Evolutionary conservation across 2,113 vertebrate genomes (phyloP), one percentile per base, ranked within the genome.

Genomic region (Callipepla californica): DNA sequence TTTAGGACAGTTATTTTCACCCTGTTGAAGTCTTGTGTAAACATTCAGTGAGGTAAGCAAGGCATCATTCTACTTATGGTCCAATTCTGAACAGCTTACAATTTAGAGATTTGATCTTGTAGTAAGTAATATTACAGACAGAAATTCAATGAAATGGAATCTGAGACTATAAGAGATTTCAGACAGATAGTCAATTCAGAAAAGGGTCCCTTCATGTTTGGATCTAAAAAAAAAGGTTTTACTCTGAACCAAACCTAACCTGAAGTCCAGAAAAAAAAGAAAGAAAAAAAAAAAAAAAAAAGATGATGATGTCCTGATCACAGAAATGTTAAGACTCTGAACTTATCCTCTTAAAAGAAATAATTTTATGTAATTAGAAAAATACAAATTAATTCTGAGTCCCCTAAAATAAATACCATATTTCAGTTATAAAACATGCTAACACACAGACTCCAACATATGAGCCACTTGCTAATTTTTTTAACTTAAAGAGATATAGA

Each of bases 351-450:
- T 65, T 61, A 12, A 75, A 78, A 6, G 72, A 86, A 72, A 70
- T 30, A 19, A 38, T 34, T 50, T 58, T 34, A 34, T 69, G 28
- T 14, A 74, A 70, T 77, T 76, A 76, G 74, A 68, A 53, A 90
- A 83, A 59, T 22, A 79, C 63, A 69, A 87, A 81, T 62, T 76
- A 78, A 22, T 69, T 83, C 38, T 72, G 59, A 77, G 18, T 73
- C 42, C 72, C 25, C 6, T 85, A 68, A 66, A 90, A 93, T 32
- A 90, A 92, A 38, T 89, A 73, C 10, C n/a, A 50, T 23, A 53
- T 93, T 84, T 61, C 83, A 92, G 34, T 50, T 63, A 66, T 10
- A 90, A 92, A 85, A 79, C 45, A 86, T 77, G 68, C 22, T 15
- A 75, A 69, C 47, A 81, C 58, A 72, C 15, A 40, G 72, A 77